Base-by-base conservation (phyloP, 1,140 invertebrate species). In the Heliconius himera region DNA sequence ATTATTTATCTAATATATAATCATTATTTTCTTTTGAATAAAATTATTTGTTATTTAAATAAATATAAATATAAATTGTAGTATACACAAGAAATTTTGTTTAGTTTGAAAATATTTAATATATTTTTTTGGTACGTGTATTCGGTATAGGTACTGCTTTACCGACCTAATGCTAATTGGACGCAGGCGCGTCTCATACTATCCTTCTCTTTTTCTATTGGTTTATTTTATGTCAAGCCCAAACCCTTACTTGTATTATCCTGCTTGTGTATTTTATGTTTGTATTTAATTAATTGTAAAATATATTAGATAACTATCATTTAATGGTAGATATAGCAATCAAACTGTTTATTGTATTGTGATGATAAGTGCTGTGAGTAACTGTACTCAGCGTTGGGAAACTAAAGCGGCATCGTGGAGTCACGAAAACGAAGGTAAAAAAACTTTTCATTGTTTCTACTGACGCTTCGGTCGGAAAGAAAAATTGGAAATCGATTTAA, bases 351-450 rank as follows among this genome's bases (percentile, higher is more conserved):
- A 94, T 89, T 87, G 87, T 89, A 92, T 93, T 93, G 93, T 94
- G 93, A 94, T 94, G 93, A 92, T 93, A 94, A 93, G 93, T 94
- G 93, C 88, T 92, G 92, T 93, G 91, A 93, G 88, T 93, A 94
- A 93, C 87, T 93, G 90, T 93, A 93, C 86, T 92, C 90, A 90
- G 88, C 86, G 90, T 88, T 91, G 93, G 93, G 88, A 93, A 93
- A 87, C 88, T 93, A 94, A 94, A 91, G 90, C 93, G 91, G 93
- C 93, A 94, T 93, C 93, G 93, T 94, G 93, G 93, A 94, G 93
- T 94, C 93, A 92, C 93, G 92, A 92, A 94, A 94, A 94, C 88
- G 93, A 94, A 94, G 93, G 93, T 94, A 94, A 93, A 92, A 92
- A 93, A 90, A 89, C 83, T 91, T 93, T 91, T 93, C 89, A 93